Evolutionary conservation across 2,888 invertebrate genomes (phyloP), one percentile per base, ranked within the genome.

Genomic region (Melanophora roralis): DNA sequence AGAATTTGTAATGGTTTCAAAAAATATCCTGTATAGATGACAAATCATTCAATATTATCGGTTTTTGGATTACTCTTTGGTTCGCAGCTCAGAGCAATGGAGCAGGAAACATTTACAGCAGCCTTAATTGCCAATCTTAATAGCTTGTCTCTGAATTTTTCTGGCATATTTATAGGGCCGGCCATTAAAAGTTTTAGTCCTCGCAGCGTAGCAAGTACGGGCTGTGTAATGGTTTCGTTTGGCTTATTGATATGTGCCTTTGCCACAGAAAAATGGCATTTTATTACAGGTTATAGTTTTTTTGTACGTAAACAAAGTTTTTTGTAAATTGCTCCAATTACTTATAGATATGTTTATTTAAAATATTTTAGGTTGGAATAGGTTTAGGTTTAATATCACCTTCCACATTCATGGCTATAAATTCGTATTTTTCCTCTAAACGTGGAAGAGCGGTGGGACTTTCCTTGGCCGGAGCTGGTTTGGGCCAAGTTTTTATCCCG

Each of bases 401-500:
- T 51, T 92, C 94, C 2, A 92, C 94, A 34, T 94, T 95, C 88
- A 92, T 94, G 84, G 93, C 93, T 34, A 93, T 94, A 78, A 94
- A 94, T 87, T 91, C 93, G 23, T 95, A 94, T 88, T 95, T 95
- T 86, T 92, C 91, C 74, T 90, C 91, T 72, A 92, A 91, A 86
- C 93, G 94, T 83, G 93, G 93, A 78, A 91, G 93, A 45, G 95
- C 95, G n/a, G 94, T 95, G 68, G 95, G 95, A 1, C 90, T 95
- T 34, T 93, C 94, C 0, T 92, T 95, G 90, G 94, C 94, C 27
- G 95, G 95, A 71, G 94, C 95, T 81, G 94, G 95, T 77, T 89
- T 94, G 27, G 95, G 95, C 2, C 94, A 95, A 87, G 93, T 94
- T 88, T 86, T 94, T 78, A 93, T 95, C 92, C 95, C 95, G 2